Conservation (phyloP, 2,888 invertebrate species). For the Drosophila kambysellisi region DNA sequence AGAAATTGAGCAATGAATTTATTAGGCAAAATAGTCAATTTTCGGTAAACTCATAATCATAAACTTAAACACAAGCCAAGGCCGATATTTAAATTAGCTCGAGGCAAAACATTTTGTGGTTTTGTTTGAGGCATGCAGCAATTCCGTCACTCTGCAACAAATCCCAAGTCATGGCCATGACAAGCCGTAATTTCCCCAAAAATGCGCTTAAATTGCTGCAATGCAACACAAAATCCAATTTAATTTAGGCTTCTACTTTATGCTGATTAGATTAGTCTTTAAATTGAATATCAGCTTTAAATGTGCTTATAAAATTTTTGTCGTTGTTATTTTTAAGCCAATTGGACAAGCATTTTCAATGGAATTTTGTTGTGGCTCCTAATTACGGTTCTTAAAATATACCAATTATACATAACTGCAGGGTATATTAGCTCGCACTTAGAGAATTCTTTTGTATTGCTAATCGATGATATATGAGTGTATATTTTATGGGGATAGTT, state of each 20-base stretch:
- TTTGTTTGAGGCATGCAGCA: slow-evolving; percentile 16
- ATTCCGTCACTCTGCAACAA: background rate
- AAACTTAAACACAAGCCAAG: background rate
- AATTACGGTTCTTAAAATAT: background rate
- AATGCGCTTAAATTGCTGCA: background rate
- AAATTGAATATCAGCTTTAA: background rate
- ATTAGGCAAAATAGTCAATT: background rate
- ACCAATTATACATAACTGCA: background rate
- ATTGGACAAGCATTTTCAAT: background rate
- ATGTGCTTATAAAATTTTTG: background rate
- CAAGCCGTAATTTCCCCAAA: background rate
- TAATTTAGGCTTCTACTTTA: background rate
- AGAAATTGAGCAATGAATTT: background rate
- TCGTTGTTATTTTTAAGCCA: fast-evolving
- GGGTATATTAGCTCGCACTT: no score
- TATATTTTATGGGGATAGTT: no score
- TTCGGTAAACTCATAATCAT: background rate
- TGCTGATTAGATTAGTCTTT: background rate
- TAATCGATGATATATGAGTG: no score
- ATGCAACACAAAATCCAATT: background rate
- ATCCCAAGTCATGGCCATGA: background rate
- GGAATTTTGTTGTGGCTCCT: no score
- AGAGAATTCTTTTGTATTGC: no score
- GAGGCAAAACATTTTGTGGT: slow-evolving; percentile 8
- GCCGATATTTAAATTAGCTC: slow-evolving; percentile 36